Base-by-base conservation (phyloP, 1,140 invertebrate genomes). In the Trissolcus basalis region DNA sequence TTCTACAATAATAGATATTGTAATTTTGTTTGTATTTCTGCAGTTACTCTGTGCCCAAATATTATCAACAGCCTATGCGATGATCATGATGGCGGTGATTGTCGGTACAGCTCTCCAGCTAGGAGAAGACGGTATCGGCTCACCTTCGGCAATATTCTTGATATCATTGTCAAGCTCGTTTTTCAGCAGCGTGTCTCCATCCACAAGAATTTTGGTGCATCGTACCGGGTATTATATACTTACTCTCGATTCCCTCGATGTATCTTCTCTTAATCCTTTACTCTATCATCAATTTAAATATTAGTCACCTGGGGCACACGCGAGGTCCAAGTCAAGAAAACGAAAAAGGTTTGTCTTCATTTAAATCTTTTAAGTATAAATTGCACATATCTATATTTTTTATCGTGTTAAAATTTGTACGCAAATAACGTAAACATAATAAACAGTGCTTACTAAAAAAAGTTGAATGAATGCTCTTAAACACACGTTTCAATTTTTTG, bases 51-150 rank as follows among this genome's bases (percentile, higher is more conserved):
- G 97, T 48, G 98, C 97, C 3, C 97, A 98, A 88, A 96, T 99
- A 77, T 87, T 99, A 76, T 98, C 97, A 14, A 97, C 97, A 15
- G 91, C 92, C 4, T 99, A 99, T 87, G 97, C 97, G 5, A 91
- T 99, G 83, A 94, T 99, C 65, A 99, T 99, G 98, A 98, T 99
- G 94, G 97, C 98, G 79, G 98, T 99, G 4, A 96, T 99, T 58
- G 97, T 99, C 12, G 97, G 97, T 92, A 99, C 98, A 0, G 96
- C 96, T 0, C 91, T 98, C 11, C 97, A 98, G 85, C 91, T 98
- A 81, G 94, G 95, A 15, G 96, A 98, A 91, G 96, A 98, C 90
- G 96, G 97, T 27, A 92, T 97, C 45, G 96, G 95, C 47, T 97
- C 96, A 5, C 96, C 97, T 2, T 97, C 98, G 36, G 96, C 97